Evolutionary conservation across 2,888 invertebrate genomes (phyloP).

Genomic region (Pyrrhosoma nymphula): DNA sequence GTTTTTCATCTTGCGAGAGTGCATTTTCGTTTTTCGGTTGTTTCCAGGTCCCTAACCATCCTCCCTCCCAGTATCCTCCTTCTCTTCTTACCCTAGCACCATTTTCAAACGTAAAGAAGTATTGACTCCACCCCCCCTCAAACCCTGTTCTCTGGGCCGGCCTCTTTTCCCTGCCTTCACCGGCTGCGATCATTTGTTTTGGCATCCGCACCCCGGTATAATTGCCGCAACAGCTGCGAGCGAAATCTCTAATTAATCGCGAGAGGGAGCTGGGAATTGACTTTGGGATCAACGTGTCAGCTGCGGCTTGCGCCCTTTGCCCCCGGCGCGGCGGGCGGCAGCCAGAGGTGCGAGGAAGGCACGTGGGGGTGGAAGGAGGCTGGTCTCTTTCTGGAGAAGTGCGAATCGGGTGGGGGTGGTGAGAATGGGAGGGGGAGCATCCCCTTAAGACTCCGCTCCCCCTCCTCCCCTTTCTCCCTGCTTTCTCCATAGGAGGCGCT

Average conservation of each 20-base stretch:
- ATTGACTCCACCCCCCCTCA: neutral
- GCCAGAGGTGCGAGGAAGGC: neutral
- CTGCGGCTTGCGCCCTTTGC: slow-evolving; percentile 1
- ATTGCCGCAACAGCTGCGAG: slow-evolving; percentile 43
- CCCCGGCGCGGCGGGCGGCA: neutral
- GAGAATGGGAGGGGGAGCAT: too few relatives aligned
- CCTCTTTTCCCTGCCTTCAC: too few relatives aligned
- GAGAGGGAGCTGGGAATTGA: neutral
- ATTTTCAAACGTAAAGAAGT: neutral
- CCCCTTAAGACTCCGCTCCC: neutral
- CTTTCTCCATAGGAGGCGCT: neutral
- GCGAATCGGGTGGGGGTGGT: too few relatives aligned
- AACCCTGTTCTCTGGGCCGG: too few relatives aligned
- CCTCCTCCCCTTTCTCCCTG: neutral
- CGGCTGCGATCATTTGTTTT: neutral
- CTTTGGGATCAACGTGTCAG: slow-evolving; percentile 34
- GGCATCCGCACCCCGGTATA: slow-evolving; percentile 29
- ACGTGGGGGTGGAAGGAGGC: neutral
- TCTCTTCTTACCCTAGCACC: neutral
- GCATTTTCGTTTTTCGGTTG: neutral
- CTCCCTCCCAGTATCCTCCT: neutral
- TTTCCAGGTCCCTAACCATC: neutral
- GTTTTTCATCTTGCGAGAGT: neutral
- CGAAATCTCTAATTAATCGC: slow-evolving; percentile 29
- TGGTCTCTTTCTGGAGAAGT: too few relatives aligned